Base-by-base conservation (phyloP, 2,888 invertebrate genomes). In the Cistogaster globosa region DNA sequence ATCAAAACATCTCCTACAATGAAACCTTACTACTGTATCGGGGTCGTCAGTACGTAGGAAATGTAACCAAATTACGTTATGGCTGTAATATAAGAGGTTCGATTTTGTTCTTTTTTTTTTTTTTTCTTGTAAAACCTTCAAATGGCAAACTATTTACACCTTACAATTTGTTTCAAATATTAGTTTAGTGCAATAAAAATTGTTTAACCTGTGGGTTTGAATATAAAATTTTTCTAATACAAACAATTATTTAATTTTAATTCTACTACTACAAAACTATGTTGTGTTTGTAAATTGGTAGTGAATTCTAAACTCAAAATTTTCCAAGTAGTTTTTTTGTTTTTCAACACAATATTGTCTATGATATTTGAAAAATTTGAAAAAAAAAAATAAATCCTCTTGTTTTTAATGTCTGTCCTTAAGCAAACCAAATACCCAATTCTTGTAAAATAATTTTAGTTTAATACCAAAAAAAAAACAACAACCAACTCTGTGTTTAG, bases 1-100 rank as follows among this genome's bases (percentile, higher is more conserved):
- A 91, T 89, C 90, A 88, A 88, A 91, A 89, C 84, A 89, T 91
- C 87, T 89, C 90, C 74, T 78, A 85, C 86, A 90, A 91, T 89
- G 91, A 91, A 86, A 91, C 90, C 60, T 88, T 91, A 82, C 87
- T 83, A 87, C 86, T 91, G 72, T 88, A 87, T 88, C 91, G 89
- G 74, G 88, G 82, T 88, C 90, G 90, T 87, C 89, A 90, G 86
- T 84, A 87, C 80, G 88, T 91, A 90, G 91, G 91, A 89, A 91
- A 90, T 88, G 88, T 91, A 68, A 91, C 91, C 67, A 90, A 89
- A 87, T 89, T 90, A 83, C 88, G 81, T 79, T 79, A 87, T 83
- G 90, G 90, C 90, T 91, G 91, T 87, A 89, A 88, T 67, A 86
- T 76, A 87, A 87, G 89, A 87, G 87, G 87, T 87, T 87, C 85